These are phyloP conservation scores for Brachyrhaphis roseni DNA, from an alignment of 2,797 vertebrate genomes.

Conservation along the genomic window DNA sequence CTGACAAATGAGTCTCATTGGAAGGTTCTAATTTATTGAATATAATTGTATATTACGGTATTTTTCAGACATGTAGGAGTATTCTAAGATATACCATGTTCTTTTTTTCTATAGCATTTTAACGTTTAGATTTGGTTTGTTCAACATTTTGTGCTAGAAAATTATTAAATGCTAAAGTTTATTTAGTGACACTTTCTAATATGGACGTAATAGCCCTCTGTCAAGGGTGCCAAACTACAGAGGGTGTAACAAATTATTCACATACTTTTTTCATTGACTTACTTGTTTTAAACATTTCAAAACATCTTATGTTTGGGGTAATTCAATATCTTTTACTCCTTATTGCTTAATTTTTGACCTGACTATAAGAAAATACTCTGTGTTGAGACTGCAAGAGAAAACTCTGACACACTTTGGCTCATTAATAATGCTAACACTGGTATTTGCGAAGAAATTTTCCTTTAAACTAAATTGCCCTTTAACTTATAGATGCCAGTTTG, in stretches of 20 bases:
- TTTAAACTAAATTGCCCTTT: background rate
- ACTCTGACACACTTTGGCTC: background rate
- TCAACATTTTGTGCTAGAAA: background rate
- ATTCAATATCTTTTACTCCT: background rate
- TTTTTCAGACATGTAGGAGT: background rate
- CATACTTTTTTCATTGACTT: background rate
- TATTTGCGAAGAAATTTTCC: background rate
- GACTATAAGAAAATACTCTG: background rate
- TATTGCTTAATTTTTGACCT: background rate
- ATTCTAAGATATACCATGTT: background rate
- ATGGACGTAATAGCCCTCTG: background rate
- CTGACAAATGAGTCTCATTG: background rate
- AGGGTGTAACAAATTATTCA: background rate
- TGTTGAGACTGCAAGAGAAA: no score
- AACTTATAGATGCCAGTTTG: background rate
- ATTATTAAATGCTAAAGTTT: background rate
- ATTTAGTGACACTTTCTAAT: background rate
- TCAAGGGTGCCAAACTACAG: background rate
- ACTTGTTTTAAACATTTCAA: background rate
- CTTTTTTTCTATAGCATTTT: background rate
- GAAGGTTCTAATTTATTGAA: background rate
- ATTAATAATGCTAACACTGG: background rate
- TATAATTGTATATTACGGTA: background rate
- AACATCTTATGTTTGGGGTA: background rate
- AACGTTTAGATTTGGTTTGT: background rate